phyloP scores from a whole-genome alignment of 2,113 vertebrate species.

The Sturnus vulgaris region DNA sequence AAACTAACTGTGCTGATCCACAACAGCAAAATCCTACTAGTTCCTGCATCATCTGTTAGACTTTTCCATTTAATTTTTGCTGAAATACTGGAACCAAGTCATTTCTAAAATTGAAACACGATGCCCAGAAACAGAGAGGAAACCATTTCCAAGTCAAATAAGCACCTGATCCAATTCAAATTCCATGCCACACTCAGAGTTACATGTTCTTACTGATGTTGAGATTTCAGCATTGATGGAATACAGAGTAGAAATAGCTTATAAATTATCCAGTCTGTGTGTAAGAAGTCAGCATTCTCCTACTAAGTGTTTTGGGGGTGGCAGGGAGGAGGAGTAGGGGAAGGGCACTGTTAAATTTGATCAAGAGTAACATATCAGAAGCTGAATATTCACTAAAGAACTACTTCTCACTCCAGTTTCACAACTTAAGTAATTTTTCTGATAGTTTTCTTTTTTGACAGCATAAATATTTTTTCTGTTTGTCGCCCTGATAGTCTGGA shows the following conservation, averaged over 20 bases:
- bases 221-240: background rate
- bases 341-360: background rate
- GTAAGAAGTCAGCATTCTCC: background rate
- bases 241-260: background rate
- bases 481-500: background rate
- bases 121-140: background rate
- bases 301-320: background rate
- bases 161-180: constrained; percentile 25
- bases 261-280: background rate
- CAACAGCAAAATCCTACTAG: background rate
- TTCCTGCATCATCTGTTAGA: background rate
- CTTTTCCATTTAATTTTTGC: background rate
- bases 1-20: background rate
- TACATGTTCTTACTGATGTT: background rate
- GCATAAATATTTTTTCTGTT: background rate
- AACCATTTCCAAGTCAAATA: constrained; percentile 16
- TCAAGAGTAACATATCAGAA: background rate
- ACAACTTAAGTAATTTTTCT: background rate
- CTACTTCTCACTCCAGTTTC: background rate
- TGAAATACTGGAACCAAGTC: background rate
- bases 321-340: background rate
- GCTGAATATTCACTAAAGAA: background rate
- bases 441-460: background rate
- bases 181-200: background rate
- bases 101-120: background rate